A percentile compares a stretch with the other conserved stretches of the same genome.
phyloP scores from a whole-genome alignment of 2,797 vertebrate genomes.

The Lepilemur septentrionalis region DNA sequence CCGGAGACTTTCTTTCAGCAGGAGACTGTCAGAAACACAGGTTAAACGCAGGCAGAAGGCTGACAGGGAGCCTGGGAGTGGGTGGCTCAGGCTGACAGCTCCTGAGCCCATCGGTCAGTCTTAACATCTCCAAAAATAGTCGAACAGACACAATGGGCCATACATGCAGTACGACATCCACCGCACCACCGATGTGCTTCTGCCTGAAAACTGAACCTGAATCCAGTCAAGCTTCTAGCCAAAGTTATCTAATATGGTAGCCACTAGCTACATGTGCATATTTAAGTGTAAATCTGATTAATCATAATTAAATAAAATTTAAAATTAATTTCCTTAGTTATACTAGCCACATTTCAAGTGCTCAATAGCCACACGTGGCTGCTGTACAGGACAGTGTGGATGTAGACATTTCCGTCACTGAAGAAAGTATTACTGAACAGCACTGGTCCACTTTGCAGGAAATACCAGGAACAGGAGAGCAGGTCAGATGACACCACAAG shows the following conservation, averaged over 20 bases:
- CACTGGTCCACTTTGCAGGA: too few relatives aligned
- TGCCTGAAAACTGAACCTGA: background rate
- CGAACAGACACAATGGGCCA: background rate
- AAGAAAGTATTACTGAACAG: too few relatives aligned
- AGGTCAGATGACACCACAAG: too few relatives aligned
- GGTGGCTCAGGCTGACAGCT: background rate
- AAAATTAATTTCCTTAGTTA: background rate
- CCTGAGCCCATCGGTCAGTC: background rate
- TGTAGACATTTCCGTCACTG: too few relatives aligned
- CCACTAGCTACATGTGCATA: background rate
- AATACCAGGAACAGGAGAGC: too few relatives aligned
- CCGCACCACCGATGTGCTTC: too few relatives aligned
- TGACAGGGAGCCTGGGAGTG: background rate
- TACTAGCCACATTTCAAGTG: background rate
- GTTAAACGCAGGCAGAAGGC: background rate
- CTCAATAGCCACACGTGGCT: too few relatives aligned
- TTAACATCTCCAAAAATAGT: background rate
- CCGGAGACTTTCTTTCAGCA: background rate
- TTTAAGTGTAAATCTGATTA: background rate
- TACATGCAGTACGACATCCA: accelerated
- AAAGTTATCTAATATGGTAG: background rate
- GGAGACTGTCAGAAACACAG: background rate
- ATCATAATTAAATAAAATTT: background rate
- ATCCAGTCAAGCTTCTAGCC: background rate
- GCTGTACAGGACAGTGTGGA: accelerated